These are phyloP conservation scores for Gari tellinella DNA, from an alignment of 2,888 invertebrate genomes.

Conservation along the genomic window DNA sequence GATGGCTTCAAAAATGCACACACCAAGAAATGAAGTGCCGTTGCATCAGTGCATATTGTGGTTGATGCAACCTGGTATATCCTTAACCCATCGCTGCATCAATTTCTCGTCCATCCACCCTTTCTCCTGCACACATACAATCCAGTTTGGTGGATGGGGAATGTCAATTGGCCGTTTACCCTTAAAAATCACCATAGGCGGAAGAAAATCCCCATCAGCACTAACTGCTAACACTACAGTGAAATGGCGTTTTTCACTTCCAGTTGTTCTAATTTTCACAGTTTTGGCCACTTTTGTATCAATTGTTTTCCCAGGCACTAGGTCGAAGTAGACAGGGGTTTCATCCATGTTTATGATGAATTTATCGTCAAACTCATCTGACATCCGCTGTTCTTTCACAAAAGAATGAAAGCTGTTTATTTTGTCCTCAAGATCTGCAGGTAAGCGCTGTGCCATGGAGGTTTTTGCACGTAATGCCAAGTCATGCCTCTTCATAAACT, in stretches of 20 bases:
- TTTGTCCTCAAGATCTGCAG: slow-evolving; percentile 31
- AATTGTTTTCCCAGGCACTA: background rate
- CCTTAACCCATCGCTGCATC: slow-evolving; percentile 29
- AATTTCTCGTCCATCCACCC: slow-evolving; percentile 33
- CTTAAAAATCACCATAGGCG: slow-evolving; percentile 39
- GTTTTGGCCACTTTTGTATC: slow-evolving; percentile 1
- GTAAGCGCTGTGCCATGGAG: slow-evolving; percentile 28
- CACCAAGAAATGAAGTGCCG: too few relatives aligned
- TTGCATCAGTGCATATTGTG: too few relatives aligned
- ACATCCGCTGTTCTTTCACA: slow-evolving; percentile 7
- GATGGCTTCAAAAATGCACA: too few relatives aligned
- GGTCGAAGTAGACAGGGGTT: too few relatives aligned
- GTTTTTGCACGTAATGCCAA: slow-evolving; percentile 27
- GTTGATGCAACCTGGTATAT: too few relatives aligned
- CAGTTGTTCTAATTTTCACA: slow-evolving; percentile 24
- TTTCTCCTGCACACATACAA: slow-evolving; percentile 27
- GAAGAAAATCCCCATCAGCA: slow-evolving; percentile 16
- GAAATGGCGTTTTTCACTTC: slow-evolving; percentile 31
- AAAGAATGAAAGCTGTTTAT: slow-evolving; percentile 25
- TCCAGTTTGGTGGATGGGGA: slow-evolving; percentile 11
- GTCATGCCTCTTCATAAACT: slow-evolving; percentile 29
- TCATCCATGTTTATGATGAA: too few relatives aligned
- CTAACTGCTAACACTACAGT: slow-evolving; percentile 24
- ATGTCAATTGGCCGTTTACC: slow-evolving; percentile 23
- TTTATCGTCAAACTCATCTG: slow-evolving; percentile 46